Conservation (phyloP, 2,113 vertebrate species). For the Ptyas mucosa region DNA sequence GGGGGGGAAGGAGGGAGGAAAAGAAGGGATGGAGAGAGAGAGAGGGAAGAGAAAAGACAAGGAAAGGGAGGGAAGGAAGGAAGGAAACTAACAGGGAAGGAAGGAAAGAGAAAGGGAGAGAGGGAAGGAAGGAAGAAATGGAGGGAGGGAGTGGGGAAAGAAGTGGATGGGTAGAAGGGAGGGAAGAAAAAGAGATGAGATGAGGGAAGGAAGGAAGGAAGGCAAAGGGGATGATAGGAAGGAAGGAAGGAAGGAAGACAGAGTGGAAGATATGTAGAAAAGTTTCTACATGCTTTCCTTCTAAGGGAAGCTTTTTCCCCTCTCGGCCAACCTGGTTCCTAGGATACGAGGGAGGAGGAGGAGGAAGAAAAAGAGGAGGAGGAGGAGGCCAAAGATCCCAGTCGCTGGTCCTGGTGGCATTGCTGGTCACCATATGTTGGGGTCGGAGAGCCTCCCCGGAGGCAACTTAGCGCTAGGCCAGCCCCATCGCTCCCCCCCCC, state of each 20-base stretch:
- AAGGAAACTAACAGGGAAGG: too few relatives aligned
- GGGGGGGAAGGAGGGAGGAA: rapidly evolving
- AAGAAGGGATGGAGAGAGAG: background rate
- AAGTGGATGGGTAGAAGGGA: background rate
- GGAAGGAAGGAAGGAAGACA: background rate
- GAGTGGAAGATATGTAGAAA: conserved; percentile 53
- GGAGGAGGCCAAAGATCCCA: conserved; percentile 73
- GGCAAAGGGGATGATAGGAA: too few relatives aligned
- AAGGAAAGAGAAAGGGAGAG: too few relatives aligned
- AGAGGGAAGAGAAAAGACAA: too few relatives aligned
- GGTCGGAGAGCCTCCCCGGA: conserved; percentile 84
- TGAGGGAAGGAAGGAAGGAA: background rate
- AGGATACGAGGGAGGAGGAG: conserved; percentile 75
- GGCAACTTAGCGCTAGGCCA: conserved; percentile 91
- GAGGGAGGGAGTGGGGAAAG: background rate
- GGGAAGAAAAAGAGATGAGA: too few relatives aligned
- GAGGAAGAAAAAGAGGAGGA: background rate
- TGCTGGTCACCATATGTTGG: conserved; percentile 96
- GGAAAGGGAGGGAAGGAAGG: too few relatives aligned
- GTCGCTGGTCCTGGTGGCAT: conserved; percentile 82
- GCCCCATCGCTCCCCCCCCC: conserved; percentile 78
- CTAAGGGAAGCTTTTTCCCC: conserved; percentile 66
- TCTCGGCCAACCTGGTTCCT: conserved; percentile 83
- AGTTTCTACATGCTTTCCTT: background rate
- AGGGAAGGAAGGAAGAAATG: background rate